These are phyloP conservation scores for Caenorhabditis drosophilae DNA, from an alignment of 2,888 invertebrate genomes.

Conservation along the genomic window DNA sequence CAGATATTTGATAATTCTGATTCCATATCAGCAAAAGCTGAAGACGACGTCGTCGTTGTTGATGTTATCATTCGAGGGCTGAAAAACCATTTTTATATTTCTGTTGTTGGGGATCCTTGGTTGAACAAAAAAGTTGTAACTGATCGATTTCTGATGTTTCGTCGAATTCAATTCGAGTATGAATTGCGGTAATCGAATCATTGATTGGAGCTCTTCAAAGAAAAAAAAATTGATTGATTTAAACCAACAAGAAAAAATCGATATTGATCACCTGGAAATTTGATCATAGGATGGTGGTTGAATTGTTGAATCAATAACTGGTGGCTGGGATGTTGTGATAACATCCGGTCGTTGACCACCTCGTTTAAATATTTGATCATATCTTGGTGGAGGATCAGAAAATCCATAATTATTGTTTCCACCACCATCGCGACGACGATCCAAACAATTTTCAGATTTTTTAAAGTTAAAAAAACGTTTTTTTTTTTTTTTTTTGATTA, in stretches of 20 bases:
- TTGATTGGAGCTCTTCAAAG: too few relatives aligned
- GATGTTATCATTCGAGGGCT: conserved; percentile 19
- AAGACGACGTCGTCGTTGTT: conserved; percentile 4
- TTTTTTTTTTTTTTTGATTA: too few relatives aligned
- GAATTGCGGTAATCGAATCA: too few relatives aligned
- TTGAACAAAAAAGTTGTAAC: too few relatives aligned
- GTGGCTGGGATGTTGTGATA: conserved; percentile 17
- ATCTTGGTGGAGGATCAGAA: conserved; percentile 33
- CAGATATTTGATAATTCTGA: conserved; percentile 18
- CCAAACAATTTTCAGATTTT: too few relatives aligned
- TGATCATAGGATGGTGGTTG: conserved; percentile 25
- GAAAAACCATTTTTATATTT: background rate
- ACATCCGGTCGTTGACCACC: conserved; percentile 17
- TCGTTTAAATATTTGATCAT: conserved; percentile 34
- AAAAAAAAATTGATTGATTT: too few relatives aligned
- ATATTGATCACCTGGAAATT: too few relatives aligned
- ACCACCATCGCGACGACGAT: too few relatives aligned
- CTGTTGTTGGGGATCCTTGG: background rate
- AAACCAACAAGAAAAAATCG: too few relatives aligned
- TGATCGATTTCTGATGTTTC: too few relatives aligned
- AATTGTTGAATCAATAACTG: conserved; percentile 13
- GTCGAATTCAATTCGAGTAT: too few relatives aligned
- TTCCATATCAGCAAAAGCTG: conserved; percentile 23
- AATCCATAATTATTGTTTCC: conserved; percentile 29
- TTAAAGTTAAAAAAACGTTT: too few relatives aligned